These are phyloP conservation scores for Pyxicephalus adspersus DNA, from an alignment of 2,113 vertebrate species.

Conservation along the genomic window DNA sequence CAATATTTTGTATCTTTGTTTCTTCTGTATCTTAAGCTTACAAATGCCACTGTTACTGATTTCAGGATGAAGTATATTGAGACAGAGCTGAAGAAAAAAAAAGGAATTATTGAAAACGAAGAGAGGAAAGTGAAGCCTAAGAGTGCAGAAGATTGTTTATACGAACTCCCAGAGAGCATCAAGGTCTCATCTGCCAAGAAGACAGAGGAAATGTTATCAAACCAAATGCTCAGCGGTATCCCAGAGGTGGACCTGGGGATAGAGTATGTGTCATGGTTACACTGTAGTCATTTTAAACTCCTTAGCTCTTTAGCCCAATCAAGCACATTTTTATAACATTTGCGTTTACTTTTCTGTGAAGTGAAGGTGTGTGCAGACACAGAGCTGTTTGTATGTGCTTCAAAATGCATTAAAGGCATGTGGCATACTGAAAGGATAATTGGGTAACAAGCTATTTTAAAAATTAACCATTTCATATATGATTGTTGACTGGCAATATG, in stretches of 20 bases:
- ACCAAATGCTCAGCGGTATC: slow-evolving; percentile 98
- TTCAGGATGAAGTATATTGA: slow-evolving; percentile 99
- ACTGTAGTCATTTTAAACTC: no score
- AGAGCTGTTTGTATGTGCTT: no score
- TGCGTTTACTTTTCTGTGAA: no score
- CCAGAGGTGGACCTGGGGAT: slow-evolving; percentile 96
- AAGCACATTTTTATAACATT: no score
- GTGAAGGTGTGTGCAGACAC: no score
- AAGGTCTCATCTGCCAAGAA: slow-evolving; percentile 94
- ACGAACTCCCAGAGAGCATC: slow-evolving; percentile 93
- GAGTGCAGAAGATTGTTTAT: slow-evolving; percentile 92
- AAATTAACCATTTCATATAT: no score
- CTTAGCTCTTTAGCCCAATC: no score
- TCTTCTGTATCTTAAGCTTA: not conserved
- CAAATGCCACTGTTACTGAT: not conserved
- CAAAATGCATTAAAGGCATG: no score
- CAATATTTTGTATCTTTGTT: not conserved
- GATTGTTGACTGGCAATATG: no score
- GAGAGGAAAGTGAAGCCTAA: slow-evolving; percentile 92
- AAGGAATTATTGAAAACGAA: slow-evolving; percentile 89
- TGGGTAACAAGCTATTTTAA: no score
- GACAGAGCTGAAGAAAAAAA: slow-evolving; percentile 95
- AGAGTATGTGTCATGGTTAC: slow-evolving; percentile 76
- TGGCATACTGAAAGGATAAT: no score
- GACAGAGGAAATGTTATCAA: slow-evolving; percentile 97